phyloP scores from a whole-genome alignment of 2,888 invertebrate genomes.

The Nebria salina region DNA sequence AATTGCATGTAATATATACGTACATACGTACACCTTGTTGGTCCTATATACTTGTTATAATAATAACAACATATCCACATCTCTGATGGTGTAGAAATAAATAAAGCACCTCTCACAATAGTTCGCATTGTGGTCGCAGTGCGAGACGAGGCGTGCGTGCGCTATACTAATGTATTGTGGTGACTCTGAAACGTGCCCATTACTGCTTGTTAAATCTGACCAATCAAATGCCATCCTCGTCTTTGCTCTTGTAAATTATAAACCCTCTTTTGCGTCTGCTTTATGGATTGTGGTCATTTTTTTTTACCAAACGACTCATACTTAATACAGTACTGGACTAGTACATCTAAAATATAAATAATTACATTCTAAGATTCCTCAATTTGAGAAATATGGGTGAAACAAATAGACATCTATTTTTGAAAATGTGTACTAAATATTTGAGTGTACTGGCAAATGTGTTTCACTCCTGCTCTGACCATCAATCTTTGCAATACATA shows the following conservation, averaged over 20 bases:
- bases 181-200: constrained; percentile 33
- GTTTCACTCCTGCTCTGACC: not conserved
- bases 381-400: too few relatives aligned
- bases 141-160: constrained; percentile 3
- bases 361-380: too few relatives aligned
- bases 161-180: constrained; percentile 27
- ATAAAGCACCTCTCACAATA: not conserved
- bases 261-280: constrained; percentile 5
- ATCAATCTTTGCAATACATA: constrained; percentile 14
- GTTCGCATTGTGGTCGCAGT: constrained; percentile 3
- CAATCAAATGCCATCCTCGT: constrained; percentile 14
- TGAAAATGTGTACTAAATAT: too few relatives aligned
- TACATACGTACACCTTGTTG: not conserved
- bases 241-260: constrained; percentile 5
- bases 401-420: too few relatives aligned
- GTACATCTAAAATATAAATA: too few relatives aligned
- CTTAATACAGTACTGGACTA: too few relatives aligned
- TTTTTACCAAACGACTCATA: constrained; percentile 12
- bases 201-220: constrained; percentile 33
- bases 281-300: constrained; percentile 32
- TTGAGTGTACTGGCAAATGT: not conserved
- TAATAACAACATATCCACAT: not conserved
- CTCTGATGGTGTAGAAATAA: not conserved
- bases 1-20: not conserved
- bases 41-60: not conserved